Percentiles rank a stretch among this genome's conserved stretches.
Evolutionary conservation across 2,113 vertebrate species (phyloP).

Genomic region (Oncorhynchus clarkii): DNA sequence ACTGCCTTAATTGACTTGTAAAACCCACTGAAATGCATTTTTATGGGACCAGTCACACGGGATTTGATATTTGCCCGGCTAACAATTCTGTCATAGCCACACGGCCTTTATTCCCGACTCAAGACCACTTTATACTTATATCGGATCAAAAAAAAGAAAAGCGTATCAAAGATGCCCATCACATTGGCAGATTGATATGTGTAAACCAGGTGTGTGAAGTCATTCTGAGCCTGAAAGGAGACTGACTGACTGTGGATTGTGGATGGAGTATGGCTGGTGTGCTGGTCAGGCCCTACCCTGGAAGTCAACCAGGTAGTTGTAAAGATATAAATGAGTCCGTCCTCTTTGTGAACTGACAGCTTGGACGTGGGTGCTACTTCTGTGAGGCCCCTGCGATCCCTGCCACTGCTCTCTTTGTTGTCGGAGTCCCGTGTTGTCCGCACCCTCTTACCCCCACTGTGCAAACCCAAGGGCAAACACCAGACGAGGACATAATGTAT

Average conservation of each 20-base stretch:
- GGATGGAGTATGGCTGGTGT: neutral
- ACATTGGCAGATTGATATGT: conserved; percentile 47
- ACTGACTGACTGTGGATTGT: conserved; percentile 3
- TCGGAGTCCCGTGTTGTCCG: conserved; percentile 36
- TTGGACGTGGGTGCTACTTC: conserved; percentile 66
- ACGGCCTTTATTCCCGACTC: conserved; percentile 55
- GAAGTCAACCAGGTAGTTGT: conserved; percentile 63
- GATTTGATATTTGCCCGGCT: conserved; percentile 69
- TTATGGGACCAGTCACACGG: conserved; percentile 63
- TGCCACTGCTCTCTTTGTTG: conserved; percentile 44
- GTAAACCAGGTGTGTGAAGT: conserved; percentile 31
- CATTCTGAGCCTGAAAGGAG: conserved; percentile 24
- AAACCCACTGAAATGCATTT: conserved; percentile 67
- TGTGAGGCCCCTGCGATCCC: conserved; percentile 65
- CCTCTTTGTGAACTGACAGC: conserved; percentile 72
- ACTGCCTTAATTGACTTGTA: conserved; percentile 74
- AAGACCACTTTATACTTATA: conserved; percentile 52
- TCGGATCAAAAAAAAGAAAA: conserved; percentile 24
- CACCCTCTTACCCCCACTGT: conserved; percentile 25
- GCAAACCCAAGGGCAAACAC: conserved; percentile 60
- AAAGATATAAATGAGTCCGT: conserved; percentile 61
- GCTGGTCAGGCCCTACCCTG: conserved; percentile 5
- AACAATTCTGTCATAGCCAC: conserved; percentile 60
- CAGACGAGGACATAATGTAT: conserved; percentile 61
- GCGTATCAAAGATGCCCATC: conserved; percentile 41